Evolutionary conservation across 2,113 vertebrate genomes (phyloP).

Genomic region (Salvator merianae): DNA sequence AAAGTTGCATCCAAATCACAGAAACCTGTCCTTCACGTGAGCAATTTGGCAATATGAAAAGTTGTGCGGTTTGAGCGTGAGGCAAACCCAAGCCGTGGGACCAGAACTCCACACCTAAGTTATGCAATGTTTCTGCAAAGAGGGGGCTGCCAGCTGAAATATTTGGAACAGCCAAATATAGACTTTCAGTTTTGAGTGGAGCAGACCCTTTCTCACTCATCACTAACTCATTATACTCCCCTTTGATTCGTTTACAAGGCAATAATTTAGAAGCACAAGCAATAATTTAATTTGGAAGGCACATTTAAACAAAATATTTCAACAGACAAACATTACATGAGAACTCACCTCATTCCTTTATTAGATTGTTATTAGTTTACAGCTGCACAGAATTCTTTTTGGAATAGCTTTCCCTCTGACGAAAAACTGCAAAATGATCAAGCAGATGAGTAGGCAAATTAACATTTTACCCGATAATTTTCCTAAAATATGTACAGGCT

Average conservation of each 20-base stretch:
- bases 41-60: too few species aligned
- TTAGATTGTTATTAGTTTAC: background rate
- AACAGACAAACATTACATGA: background rate
- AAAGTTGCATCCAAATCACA: too few species aligned
- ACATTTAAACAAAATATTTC: background rate
- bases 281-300: background rate
- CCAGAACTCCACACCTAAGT: too few species aligned
- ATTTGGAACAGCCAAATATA: too few species aligned
- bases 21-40: too few species aligned
- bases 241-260: too few species aligned
- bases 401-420: background rate
- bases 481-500: background rate
- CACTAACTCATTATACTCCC: too few species aligned
- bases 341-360: constrained; percentile 35
- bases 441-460: background rate
- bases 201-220: too few species aligned
- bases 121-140: too few species aligned
- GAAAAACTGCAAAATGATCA: background rate
- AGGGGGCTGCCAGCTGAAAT: background rate
- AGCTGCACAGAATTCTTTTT: background rate
- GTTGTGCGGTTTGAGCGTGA: too few species aligned
- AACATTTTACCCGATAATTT: background rate
- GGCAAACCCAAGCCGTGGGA: too few species aligned
- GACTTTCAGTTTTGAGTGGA: too few species aligned
- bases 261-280: background rate